Percentiles rank a stretch among this genome's conserved stretches.
phyloP scores from a whole-genome alignment of 2,113 vertebrate species.

The Noturus placidus region DNA sequence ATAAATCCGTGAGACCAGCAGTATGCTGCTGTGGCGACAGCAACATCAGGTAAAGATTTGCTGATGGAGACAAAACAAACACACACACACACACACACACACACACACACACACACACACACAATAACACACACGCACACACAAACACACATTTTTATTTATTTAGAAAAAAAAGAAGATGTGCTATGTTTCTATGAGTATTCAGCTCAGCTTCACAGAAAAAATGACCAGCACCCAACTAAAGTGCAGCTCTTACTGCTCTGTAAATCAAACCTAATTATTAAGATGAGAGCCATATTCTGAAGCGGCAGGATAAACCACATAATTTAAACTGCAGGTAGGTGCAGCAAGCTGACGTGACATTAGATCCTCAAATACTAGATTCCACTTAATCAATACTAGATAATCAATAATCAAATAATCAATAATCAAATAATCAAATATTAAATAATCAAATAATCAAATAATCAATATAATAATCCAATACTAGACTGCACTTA shows the following conservation, averaged over 20 bases:
- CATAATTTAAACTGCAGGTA: not conserved
- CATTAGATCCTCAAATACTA: not conserved
- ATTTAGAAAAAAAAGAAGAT: too few species aligned
- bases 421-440: too few species aligned
- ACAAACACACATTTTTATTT: too few species aligned
- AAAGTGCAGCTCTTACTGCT: not conserved
- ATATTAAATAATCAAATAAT: too few species aligned
- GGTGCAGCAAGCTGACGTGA: not conserved
- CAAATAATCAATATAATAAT: too few species aligned
- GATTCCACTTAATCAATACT: not conserved
- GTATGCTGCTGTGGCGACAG: conserved; percentile 46
- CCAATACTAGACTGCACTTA: not conserved
- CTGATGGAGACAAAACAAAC: conserved; percentile 13
- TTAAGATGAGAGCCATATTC: not conserved
- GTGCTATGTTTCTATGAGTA: not conserved
- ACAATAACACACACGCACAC: not conserved
- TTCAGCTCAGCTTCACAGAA: not conserved
- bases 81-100: not conserved
- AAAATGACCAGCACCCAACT: conserved; percentile 7
- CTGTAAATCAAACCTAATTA: not conserved
- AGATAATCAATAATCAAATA: too few species aligned
- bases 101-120: not conserved
- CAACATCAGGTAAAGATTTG: conserved; percentile 20
- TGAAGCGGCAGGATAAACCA: not conserved
- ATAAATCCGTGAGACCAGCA: conserved; percentile 22